Conservation (phyloP, 1,140 invertebrate species). For the Trichonephila inaurata region DNA sequence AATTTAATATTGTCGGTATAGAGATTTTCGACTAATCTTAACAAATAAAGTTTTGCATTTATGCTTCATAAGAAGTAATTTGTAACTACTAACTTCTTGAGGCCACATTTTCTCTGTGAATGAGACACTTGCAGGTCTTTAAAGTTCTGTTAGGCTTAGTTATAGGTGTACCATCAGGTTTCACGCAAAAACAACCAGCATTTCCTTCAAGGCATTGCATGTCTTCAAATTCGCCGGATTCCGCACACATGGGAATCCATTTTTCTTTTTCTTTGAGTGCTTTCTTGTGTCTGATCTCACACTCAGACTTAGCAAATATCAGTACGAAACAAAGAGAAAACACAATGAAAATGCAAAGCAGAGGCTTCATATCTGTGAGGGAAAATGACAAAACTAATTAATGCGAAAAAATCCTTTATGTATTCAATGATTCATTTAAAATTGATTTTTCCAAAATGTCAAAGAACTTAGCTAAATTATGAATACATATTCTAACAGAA, state of each 20-base stretch:
- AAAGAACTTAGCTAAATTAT: too few species aligned
- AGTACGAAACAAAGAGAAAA: neutral
- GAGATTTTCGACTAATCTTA: too few species aligned
- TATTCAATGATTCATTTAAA: too few species aligned
- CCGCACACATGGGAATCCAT: conserved; percentile 65
- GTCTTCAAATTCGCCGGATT: conserved; percentile 47
- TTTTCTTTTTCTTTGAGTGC: neutral
- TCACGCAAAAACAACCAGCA: conserved; percentile 71
- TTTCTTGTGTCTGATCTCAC: conserved; percentile 18
- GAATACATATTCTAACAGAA: too few species aligned
- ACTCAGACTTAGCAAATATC: neutral
- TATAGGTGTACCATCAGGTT: conserved; percentile 58
- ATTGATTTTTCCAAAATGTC: too few species aligned
- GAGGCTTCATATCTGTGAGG: neutral
- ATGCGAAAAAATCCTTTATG: neutral
- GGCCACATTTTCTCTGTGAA: conserved; percentile 1
- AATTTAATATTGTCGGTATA: too few species aligned
- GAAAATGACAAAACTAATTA: neutral
- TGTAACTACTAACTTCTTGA: too few species aligned
- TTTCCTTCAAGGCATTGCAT: conserved; percentile 62
- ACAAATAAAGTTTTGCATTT: too few species aligned
- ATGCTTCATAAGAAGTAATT: too few species aligned
- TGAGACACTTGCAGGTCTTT: conserved; percentile 58
- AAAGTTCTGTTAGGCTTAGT: conserved; percentile 34
- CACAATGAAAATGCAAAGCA: neutral